A percentile compares a stretch with the other conserved stretches of the same genome.
phyloP scores from a whole-genome alignment of 2,888 invertebrate genomes.

The Neocrepidodera transversa region DNA sequence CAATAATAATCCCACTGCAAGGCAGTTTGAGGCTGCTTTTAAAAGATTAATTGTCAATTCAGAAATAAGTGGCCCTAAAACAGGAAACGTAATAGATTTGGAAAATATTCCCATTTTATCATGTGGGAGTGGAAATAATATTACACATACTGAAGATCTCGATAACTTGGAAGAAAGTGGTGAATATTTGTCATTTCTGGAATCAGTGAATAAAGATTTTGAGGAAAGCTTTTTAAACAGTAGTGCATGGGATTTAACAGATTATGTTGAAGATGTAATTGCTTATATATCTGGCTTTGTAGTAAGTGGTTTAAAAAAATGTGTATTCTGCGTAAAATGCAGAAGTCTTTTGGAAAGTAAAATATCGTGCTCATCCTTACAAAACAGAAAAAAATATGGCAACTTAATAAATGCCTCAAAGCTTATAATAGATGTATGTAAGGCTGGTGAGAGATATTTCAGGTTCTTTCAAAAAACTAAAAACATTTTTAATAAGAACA shows the following conservation, averaged over 20 bases:
- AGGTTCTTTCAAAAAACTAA: no score
- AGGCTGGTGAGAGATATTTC: no score
- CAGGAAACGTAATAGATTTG: conserved; percentile 29
- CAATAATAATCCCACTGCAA: conserved; percentile 33
- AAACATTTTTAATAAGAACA: no score
- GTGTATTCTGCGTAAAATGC: conserved; percentile 15
- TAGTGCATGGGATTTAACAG: conserved; percentile 7
- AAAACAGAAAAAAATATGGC: conserved; percentile 16
- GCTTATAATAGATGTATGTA: no score
- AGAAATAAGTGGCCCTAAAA: conserved; percentile 24
- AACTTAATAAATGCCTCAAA: no score
- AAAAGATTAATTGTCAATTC: conserved; percentile 36
- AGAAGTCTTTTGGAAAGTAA: conserved; percentile 5
- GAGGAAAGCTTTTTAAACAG: not conserved
- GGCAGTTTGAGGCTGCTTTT: conserved; percentile 32
- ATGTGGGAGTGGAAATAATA: conserved; percentile 16
- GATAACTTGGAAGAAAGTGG: not conserved
- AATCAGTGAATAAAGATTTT: not conserved
- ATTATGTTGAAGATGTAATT: conserved; percentile 22
- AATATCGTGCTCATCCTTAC: conserved; percentile 13
- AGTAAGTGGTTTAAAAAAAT: conserved; percentile 22
- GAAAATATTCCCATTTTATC: conserved; percentile 20
- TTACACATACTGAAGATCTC: not conserved
- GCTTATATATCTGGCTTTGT: conserved; percentile 29
- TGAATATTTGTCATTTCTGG: not conserved